Percentiles rank a stretch among this genome's conserved stretches.
Evolutionary conservation across 2,888 invertebrate species (phyloP).

Genomic region (Taphrorychus bicolor): DNA sequence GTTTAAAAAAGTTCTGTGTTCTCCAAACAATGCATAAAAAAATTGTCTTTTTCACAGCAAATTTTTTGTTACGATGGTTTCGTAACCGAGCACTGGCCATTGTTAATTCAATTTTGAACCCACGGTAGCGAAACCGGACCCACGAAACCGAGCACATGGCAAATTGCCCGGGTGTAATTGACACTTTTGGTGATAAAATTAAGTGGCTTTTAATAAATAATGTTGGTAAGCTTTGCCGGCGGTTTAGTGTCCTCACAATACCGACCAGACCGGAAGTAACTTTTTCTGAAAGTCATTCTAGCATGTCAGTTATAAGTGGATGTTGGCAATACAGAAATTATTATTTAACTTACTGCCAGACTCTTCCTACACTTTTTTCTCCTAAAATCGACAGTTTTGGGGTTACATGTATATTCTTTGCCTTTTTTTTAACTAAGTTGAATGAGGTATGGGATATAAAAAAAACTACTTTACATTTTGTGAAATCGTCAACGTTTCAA

Average conservation of each 20-base stretch:
- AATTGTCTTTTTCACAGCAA: background rate
- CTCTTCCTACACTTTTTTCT: no score
- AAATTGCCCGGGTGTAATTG: conserved; percentile 34
- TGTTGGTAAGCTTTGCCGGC: background rate
- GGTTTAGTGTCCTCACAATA: conserved; percentile 11
- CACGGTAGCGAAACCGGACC: background rate
- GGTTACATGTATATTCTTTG: no score
- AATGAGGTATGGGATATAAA: no score
- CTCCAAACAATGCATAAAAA: no score
- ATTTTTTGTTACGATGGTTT: background rate
- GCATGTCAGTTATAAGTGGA: background rate
- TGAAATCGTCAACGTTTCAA: no score
- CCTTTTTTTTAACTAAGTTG: no score
- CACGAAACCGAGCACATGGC: conserved; percentile 13
- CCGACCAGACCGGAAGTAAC: conserved; percentile 10
- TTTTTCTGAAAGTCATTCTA: background rate
- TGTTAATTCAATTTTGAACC: background rate
- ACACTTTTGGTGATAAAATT: conserved; percentile 26
- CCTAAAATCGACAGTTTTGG: no score
- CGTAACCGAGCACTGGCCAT: background rate
- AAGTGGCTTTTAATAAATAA: conserved; percentile 32
- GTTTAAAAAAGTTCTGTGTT: no score
- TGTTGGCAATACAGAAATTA: background rate
- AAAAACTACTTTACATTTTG: no score
- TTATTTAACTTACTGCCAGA: no score